Evolutionary conservation across 2,797 vertebrate genomes (phyloP), one percentile per base, ranked within the genome.

Genomic region (Helostoma temminkii): DNA sequence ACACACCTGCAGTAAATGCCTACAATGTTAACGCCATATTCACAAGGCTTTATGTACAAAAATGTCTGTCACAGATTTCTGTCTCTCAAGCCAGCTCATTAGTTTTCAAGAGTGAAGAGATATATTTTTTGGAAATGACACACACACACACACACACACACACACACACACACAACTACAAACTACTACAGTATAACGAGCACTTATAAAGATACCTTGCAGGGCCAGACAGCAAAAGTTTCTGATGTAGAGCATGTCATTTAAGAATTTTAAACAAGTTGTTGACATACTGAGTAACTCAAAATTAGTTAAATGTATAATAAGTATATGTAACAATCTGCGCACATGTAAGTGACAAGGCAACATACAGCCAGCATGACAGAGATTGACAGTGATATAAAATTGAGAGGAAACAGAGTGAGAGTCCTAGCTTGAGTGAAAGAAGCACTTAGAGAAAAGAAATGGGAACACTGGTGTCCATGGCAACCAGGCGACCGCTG

Each of bases 381-480:
- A 59, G 66, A 32, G 64, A 74, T 42, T 7, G 21, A 68, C 52
- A 72, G 50, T 67, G 53, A 70, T 45, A 47, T 62, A 47, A 59
- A 72, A 59, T 5, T 37, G 42, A 75, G 58, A 41, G 46, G 47
- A 66, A 61, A 47, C 30, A 66, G 26, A 14, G 32, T 41, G 50
- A 71, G 54, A 60, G 41, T 41, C 36, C 22, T 47, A 32, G 66
- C 59, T 47, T 60, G 70, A 83, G 72, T 62, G 67, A 78, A 71
- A 84, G 62, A 75, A 76, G 57, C 78, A 79, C 78, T 88, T 72
- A 81, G 56, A 69, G 65, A 65, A 75, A 36, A 78, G 76, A 84
- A 89, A 82, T 73, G 66, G 74, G 85, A 78, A 83, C 82, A 16
- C 34, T 56, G 76, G 85, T 90, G 65, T 84, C 89, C 85, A 92